phyloP scores from a whole-genome alignment of 2,888 invertebrate species.

The Pseudoips prasinana region DNA sequence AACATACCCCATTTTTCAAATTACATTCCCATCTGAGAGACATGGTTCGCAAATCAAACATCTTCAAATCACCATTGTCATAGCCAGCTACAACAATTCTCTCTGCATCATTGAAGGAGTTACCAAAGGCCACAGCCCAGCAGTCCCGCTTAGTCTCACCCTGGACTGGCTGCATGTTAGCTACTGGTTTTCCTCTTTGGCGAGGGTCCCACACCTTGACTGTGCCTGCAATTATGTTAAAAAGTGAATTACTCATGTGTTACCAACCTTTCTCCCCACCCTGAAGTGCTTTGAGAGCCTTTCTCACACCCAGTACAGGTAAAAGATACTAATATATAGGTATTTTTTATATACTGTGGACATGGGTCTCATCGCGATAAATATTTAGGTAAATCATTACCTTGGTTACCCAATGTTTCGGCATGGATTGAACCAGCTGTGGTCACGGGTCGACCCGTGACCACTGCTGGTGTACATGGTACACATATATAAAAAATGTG shows the following conservation, averaged over 20 bases:
- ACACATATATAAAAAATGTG: too few relatives aligned
- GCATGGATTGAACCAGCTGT: too few relatives aligned
- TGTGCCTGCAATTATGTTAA: constrained; percentile 74
- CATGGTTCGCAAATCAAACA: constrained; percentile 94
- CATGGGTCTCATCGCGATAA: too few relatives aligned
- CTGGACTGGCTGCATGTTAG: constrained; percentile 90
- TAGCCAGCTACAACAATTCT: constrained; percentile 95
- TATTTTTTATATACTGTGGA: too few relatives aligned
- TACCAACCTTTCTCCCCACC: too few relatives aligned
- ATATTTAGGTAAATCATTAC: too few relatives aligned
- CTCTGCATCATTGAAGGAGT: constrained; percentile 93
- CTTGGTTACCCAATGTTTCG: too few relatives aligned
- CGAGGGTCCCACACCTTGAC: constrained; percentile 98
- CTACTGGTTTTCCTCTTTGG: constrained; percentile 94
- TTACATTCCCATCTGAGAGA: constrained; percentile 94
- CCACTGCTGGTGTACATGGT: too few relatives aligned
- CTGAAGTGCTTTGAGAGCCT: too few relatives aligned
- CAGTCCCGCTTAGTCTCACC: constrained; percentile 91
- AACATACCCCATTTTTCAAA: constrained; percentile 92
- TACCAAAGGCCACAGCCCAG: constrained; percentile 96
- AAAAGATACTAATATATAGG: too few relatives aligned
- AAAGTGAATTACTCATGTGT: background rate
- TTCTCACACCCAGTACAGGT: too few relatives aligned
- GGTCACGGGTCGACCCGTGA: too few relatives aligned
- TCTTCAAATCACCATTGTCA: constrained; percentile 97